Evolutionary conservation across 2,797 vertebrate species (phyloP), one percentile per base, ranked within the genome.

Genomic region (Periparus ater): DNA sequence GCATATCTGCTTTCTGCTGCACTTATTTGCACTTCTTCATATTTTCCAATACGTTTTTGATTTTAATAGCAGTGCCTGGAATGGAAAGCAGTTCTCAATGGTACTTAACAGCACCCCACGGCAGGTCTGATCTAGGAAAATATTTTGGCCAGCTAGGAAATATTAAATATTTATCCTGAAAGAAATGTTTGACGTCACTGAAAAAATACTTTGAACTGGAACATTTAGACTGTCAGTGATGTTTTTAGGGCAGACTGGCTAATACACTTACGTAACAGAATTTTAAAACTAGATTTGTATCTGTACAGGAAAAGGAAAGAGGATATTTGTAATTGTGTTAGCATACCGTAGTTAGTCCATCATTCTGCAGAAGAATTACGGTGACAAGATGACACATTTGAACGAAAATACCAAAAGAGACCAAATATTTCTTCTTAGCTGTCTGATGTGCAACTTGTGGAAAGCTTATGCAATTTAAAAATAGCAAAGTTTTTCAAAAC

Each of bases 251-350:
- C 53, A 89, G 40, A 73, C 23, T 47, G 50, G 10, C 20, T 87
- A 79, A 85, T 50, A 70, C 15, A 45, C 22, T 88, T 81, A 68
- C 5, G 38, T 60, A 89, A 87, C 7, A 73, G 29, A 76, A 77
- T 89, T 92, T 88, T 79, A 60, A 87, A 91, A 82, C 34, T 60
- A 73, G 48, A 73, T 93, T 82, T 87, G 32, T 67, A 71, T 79
- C 71, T 87, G 14, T 51, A 32, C 9, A 82, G 50, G 26, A 30
- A 60, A 68, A 85, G 55, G 63, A 73, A 70, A 27, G 13, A 68
- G 23, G 17, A n/a, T 90, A 26, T 81, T 91, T 91, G 32, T 10
- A 44, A 36, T 67, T 79, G 13, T 82, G 19, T 65, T 87, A 67
- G 21, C 10, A n/a, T 40, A 61, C 17, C 2, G 17, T 32, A 44